phyloP scores from a whole-genome alignment of 2,888 invertebrate genomes.

The Eristalis arbustorum region DNA sequence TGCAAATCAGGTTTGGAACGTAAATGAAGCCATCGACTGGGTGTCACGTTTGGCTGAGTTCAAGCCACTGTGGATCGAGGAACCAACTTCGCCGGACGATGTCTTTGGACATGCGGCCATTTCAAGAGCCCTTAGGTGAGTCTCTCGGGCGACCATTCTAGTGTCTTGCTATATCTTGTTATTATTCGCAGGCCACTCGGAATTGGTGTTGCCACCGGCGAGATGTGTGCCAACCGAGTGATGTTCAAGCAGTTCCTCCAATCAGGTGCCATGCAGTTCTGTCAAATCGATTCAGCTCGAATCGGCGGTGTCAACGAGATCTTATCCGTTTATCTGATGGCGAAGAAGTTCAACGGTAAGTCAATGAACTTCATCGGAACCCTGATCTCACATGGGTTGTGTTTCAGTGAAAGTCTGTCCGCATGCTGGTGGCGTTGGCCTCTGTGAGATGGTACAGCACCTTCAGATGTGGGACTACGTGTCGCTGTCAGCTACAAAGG shows the following conservation, averaged over 20 bases:
- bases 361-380: background rate
- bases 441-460: constrained; percentile 97
- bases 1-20: constrained; percentile 94
- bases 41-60: constrained; percentile 88
- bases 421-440: constrained; percentile 96
- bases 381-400: background rate
- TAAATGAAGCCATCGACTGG: constrained; percentile 91
- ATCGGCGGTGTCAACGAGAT: constrained; percentile 95
- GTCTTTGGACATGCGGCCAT: constrained; percentile 92
- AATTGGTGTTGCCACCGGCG: constrained; percentile 94
- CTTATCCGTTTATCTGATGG: constrained; percentile 93
- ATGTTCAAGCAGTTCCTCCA: constrained; percentile 95
- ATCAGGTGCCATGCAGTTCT: constrained; percentile 89
- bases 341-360: constrained; percentile 89
- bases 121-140: constrained; percentile 84
- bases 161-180: background rate
- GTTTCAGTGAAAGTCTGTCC: constrained; percentile 93
- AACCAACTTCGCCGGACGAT: constrained; percentile 96
- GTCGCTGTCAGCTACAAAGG: constrained; percentile 85
- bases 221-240: constrained; percentile 94
- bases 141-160: background rate
- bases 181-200: constrained; percentile 82
- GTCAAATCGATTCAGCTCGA: constrained; percentile 94
- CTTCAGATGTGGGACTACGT: constrained; percentile 94
- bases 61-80: constrained; percentile 93